Conservation (phyloP, 1,140 invertebrate species). For the Ostrea denselamellosa region DNA sequence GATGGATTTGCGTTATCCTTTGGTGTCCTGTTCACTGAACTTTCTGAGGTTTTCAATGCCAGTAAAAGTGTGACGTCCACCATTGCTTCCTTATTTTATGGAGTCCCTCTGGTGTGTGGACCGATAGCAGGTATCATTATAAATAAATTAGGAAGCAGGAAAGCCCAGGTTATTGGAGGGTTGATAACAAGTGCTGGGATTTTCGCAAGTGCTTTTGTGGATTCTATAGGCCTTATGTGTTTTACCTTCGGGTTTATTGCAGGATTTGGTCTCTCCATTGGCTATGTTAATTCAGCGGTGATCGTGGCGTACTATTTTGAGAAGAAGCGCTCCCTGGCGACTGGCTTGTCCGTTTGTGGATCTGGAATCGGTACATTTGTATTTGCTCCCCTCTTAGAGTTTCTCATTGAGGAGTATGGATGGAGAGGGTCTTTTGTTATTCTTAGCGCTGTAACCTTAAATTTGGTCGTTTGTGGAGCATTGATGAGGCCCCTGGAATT, state of each 20-base stretch:
- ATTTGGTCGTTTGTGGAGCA: constrained; percentile 87
- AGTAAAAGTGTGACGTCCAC: constrained; percentile 93
- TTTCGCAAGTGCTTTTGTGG: constrained; percentile 85
- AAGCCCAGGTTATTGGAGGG: constrained; percentile 87
- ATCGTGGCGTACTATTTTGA: constrained; percentile 94
- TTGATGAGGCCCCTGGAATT: constrained; percentile 87
- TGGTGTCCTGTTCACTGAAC: constrained; percentile 82
- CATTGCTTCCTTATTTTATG: constrained; percentile 79
- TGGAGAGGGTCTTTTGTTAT: constrained; percentile 86
- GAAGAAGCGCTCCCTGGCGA: constrained; percentile 92
- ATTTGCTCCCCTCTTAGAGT: constrained; percentile 74
- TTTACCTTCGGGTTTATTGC: constrained; percentile 92
- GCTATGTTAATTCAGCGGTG: constrained; percentile 86
- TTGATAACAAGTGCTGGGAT: constrained; percentile 88
- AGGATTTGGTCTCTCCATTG: constrained; percentile 91
- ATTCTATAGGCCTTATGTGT: constrained; percentile 83
- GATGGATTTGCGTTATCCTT: constrained; percentile 85
- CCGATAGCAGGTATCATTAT: constrained; percentile 93
- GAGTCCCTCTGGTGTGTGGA: constrained; percentile 84
- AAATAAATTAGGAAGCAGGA: constrained; percentile 89
- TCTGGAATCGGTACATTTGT: constrained; percentile 78
- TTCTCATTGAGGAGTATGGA: constrained; percentile 73
- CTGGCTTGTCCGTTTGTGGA: constrained; percentile 86
- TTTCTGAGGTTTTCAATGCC: constrained; percentile 90
- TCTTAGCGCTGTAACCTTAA: constrained; percentile 87